Evolutionary conservation across 1,140 invertebrate species (phyloP).

Genomic region (Acromyrmex charruanus): DNA sequence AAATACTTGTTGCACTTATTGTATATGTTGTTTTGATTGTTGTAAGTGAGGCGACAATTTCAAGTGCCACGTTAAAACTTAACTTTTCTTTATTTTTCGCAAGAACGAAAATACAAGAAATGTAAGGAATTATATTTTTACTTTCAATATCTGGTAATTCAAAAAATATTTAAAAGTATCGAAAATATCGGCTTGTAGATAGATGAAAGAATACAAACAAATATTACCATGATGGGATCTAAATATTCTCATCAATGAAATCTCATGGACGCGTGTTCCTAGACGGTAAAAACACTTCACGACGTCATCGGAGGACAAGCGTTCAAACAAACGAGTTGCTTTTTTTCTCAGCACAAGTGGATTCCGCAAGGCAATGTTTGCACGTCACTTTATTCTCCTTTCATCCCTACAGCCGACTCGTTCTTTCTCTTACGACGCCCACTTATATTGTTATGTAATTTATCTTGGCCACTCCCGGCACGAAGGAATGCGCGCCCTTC

Average conservation of each 20-base stretch:
- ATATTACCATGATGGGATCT: not conserved
- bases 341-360: constrained; percentile 56
- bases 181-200: not conserved
- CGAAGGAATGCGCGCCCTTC: constrained; percentile 76
- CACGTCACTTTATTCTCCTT: constrained; percentile 70
- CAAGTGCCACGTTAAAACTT: not conserved
- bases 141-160: not conserved
- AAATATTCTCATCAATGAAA: not conserved
- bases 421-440: constrained; percentile 75
- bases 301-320: not conserved
- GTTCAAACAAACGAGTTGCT: constrained; percentile 64
- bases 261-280: not conserved
- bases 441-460: constrained; percentile 85
- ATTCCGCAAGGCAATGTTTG: constrained; percentile 65
- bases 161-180: not conserved
- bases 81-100: not conserved
- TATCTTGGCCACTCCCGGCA: constrained; percentile 81
- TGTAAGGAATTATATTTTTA: not conserved
- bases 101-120: no score
- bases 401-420: constrained; percentile 66
- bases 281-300: not conserved
- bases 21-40: not conserved
- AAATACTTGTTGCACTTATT: no score
- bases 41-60: not conserved
- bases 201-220: not conserved